Conservation (phyloP, 2,888 invertebrate genomes). For the Deroplatys truncata region DNA sequence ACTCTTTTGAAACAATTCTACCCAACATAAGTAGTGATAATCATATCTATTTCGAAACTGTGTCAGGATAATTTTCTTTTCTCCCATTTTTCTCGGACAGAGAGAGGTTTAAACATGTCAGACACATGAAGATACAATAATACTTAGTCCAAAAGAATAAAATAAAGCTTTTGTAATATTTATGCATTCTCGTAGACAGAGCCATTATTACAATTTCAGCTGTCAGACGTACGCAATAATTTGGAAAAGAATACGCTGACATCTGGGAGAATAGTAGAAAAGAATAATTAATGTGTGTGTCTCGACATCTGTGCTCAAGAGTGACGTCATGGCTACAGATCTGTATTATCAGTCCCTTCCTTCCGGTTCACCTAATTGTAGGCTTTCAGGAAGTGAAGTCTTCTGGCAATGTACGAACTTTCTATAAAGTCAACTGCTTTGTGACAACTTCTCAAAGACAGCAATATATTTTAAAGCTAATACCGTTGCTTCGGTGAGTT, state of each 20-base stretch:
- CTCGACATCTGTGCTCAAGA: not conserved
- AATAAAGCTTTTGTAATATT: not conserved
- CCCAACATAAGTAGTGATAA: too few species aligned
- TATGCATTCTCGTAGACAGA: not conserved
- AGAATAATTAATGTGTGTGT: not conserved
- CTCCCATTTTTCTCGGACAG: too few species aligned
- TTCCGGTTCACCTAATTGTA: not conserved
- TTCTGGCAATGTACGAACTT: not conserved
- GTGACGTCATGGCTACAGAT: not conserved
- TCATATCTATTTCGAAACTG: too few species aligned
- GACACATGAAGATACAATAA: not conserved
- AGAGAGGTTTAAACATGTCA: too few species aligned
- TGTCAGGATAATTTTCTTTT: too few species aligned
- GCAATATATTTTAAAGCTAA: not conserved
- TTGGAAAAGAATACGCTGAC: not conserved
- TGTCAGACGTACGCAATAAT: not conserved
- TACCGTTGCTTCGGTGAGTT: not conserved
- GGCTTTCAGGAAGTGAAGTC: not conserved
- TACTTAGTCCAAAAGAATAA: not conserved
- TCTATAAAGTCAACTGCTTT: not conserved
- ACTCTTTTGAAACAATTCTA: too few species aligned
- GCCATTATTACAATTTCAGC: not conserved
- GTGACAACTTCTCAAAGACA: not conserved
- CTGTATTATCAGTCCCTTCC: not conserved
- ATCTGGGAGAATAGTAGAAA: not conserved